Evolutionary conservation across 2,888 invertebrate genomes (phyloP).

Genomic region (Orthonevra nobilis): DNA sequence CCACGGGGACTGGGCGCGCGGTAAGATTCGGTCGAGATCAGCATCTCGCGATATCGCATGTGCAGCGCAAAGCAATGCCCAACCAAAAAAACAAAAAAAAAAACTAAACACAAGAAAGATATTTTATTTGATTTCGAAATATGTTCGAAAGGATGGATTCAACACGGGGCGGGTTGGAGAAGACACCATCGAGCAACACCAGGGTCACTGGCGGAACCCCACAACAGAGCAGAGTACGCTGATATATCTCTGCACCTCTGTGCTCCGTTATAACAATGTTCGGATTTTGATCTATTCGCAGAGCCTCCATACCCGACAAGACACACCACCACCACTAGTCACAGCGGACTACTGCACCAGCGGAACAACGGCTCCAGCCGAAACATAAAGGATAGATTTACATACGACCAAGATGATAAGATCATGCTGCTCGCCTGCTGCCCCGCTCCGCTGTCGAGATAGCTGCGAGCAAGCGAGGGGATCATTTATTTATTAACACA

Average conservation of each 20-base stretch:
- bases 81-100: constrained; percentile 3
- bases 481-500: constrained; percentile 71
- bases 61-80: constrained; percentile 25
- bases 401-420: constrained; percentile 64
- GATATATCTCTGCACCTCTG: constrained; percentile 68
- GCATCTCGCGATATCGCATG: constrained; percentile 66
- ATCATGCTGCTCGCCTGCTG: constrained; percentile 51
- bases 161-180: background rate
- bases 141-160: constrained; percentile 33
- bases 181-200: constrained; percentile 40
- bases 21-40: constrained; percentile 60
- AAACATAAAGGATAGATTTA: constrained; percentile 69
- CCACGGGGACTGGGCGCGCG: constrained; percentile 23
- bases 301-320: constrained; percentile 67
- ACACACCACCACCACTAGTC: constrained; percentile 47
- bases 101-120: constrained; percentile 54
- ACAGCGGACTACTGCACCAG: constrained; percentile 31
- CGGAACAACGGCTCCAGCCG: constrained; percentile 51
- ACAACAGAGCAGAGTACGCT: constrained; percentile 20
- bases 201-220: constrained; percentile 59
- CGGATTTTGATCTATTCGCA: constrained; percentile 70
- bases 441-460: constrained; percentile 52
- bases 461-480: constrained; percentile 66
- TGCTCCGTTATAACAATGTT: constrained; percentile 70
- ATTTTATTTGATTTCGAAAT: constrained; percentile 69